A percentile compares a stretch with the other conserved stretches of the same genome.
phyloP scores from a whole-genome alignment of 1,140 invertebrate genomes.

The Mycetomoellerius zeteki region DNA sequence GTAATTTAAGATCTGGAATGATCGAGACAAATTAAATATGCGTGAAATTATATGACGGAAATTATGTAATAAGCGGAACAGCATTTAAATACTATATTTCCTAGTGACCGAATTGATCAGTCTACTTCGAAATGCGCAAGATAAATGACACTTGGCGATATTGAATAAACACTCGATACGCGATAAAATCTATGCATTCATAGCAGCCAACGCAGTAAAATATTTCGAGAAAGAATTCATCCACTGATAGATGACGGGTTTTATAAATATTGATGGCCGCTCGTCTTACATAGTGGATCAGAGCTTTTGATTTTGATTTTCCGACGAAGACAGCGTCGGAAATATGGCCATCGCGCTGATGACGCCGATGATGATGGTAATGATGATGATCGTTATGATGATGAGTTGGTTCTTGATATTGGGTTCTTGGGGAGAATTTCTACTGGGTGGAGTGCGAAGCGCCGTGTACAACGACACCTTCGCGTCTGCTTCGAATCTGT shows the following conservation, averaged over 20 bases:
- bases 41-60: slow-evolving; percentile 6
- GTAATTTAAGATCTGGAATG: neutral
- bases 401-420: slow-evolving; percentile 61
- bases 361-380: slow-evolving; percentile 31
- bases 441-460: slow-evolving; percentile 67
- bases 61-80: neutral
- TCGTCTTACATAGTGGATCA: slow-evolving; percentile 18
- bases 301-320: slow-evolving; percentile 54
- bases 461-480: slow-evolving; percentile 70
- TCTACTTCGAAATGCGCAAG: slow-evolving; percentile 17
- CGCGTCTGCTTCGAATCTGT: slow-evolving; percentile 71
- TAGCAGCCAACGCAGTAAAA: slow-evolving; percentile 33
- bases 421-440: slow-evolving; percentile 58
- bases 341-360: slow-evolving; percentile 42
- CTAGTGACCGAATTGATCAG: slow-evolving; percentile 8
- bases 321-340: neutral
- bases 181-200: slow-evolving; percentile 42
- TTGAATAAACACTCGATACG: slow-evolving; percentile 49
- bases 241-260: slow-evolving; percentile 63
- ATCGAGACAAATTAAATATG: neutral
- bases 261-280: slow-evolving; percentile 74
- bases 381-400: slow-evolving; percentile 30
- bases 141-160: slow-evolving; percentile 38
- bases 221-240: slow-evolving; percentile 16
- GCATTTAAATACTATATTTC: neutral